Base-by-base conservation (phyloP, 2,888 invertebrate species). In the Chirona hameri region DNA sequence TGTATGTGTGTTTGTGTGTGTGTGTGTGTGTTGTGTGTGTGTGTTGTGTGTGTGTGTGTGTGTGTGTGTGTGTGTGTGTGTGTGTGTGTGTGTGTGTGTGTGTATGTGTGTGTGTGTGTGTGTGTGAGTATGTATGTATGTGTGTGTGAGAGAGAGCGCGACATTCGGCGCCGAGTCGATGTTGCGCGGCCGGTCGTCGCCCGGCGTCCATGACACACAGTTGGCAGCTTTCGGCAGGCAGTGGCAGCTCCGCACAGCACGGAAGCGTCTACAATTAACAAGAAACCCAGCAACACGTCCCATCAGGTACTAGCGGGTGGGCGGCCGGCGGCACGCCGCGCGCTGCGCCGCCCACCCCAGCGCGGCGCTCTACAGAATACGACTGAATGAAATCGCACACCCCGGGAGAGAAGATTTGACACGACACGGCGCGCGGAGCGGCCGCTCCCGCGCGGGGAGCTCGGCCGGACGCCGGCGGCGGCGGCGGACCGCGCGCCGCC, bases 201-300 rank as follows among this genome's bases (percentile, higher is more conserved):
- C 39, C 39, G 39, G 39, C 39, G 39, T 7, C 39, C 39, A 39
- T 7, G 39, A 39, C 52, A 18, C 21, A 15, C 76, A 12, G 76
- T 46, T 76, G 76, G 76, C 76, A 76, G 76, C 76, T 76, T 69
- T 27, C 72, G 76, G 76, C 46, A 76, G 76, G 76, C 76, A 76
- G 76, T 76, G 76, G 76, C 46, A 76, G 76, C 76, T 12, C 76
- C 39, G 21, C 39, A 46, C 31, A 46, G 76, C 76, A 24, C 52
- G 39, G 39, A 76, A 24, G 76, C 46, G 21, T 76, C 76, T 76
- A 76, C 76, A 76, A 76, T 76, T 76, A 76, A 76, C 76, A 76
- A 76, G 76, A 76, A 76, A 76, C 76, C 76, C 46, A 76, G 76
- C 76, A 46, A 46, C 76, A 76, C 76, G 76, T 76, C 46, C 76